A percentile compares a stretch with the other conserved stretches of the same genome.
Evolutionary conservation across 2,888 invertebrate species (phyloP).

Genomic region (Nysson spinosus): DNA sequence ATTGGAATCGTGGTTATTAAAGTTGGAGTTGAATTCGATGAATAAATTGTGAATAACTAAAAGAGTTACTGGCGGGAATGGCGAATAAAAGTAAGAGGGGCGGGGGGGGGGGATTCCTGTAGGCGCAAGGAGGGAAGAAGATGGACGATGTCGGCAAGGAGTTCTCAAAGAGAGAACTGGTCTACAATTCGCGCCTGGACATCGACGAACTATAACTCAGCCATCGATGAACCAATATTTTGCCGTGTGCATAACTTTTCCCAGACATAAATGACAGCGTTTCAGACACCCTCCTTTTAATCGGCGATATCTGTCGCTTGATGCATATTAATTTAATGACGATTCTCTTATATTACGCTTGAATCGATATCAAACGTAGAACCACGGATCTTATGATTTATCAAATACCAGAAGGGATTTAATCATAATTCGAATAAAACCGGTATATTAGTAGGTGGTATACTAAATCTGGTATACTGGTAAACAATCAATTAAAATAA

Average conservation of each 20-base stretch:
- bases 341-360: conserved; percentile 27
- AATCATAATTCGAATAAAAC: conserved; percentile 7
- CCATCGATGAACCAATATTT: conserved; percentile 34
- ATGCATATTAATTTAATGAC: conserved; percentile 37
- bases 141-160: background rate
- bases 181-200: conserved; percentile 17
- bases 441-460: conserved; percentile 15
- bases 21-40: conserved; percentile 20
- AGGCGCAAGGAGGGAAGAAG: background rate
- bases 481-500: too few species aligned
- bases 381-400: conserved; percentile 17
- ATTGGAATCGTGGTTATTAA: conserved; percentile 35
- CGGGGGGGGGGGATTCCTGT: background rate
- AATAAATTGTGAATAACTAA: conserved; percentile 24
- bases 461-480: too few species aligned
- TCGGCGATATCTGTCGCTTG: conserved; percentile 6
- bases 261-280: conserved; percentile 8
- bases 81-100: background rate
- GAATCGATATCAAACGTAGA: conserved; percentile 25
- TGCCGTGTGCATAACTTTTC: conserved; percentile 23
- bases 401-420: conserved; percentile 2
- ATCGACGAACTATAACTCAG: too few species aligned
- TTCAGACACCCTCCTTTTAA: conserved; percentile 15
- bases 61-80: background rate
- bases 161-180: conserved; percentile 24